Evolutionary conservation across 2,113 vertebrate genomes (phyloP).

Genomic region (Alouatta palliata): DNA sequence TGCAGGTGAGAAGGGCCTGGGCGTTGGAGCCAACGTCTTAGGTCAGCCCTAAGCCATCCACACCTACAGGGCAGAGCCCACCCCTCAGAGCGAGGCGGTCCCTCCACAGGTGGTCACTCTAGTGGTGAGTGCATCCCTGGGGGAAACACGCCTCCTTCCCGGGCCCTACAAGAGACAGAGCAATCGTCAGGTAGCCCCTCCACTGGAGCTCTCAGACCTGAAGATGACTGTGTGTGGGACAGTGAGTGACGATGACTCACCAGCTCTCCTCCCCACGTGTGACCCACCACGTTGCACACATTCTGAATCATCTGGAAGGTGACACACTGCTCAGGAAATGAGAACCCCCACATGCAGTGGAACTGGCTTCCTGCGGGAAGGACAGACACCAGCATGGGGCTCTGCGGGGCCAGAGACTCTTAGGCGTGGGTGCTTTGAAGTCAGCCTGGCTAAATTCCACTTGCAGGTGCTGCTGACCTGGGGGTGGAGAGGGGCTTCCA

Average conservation of each 20-base stretch:
- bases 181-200: too few species aligned
- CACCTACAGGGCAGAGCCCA: too few species aligned
- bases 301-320: neutral
- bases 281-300: rapidly evolving
- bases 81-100: neutral
- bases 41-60: neutral
- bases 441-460: neutral
- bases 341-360: rapidly evolving
- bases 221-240: neutral
- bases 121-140: neutral
- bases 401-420: neutral
- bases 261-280: rapidly evolving
- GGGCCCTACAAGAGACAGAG: neutral
- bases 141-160: neutral
- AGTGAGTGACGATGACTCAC: neutral
- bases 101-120: neutral
- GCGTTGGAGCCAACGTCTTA: neutral
- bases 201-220: neutral
- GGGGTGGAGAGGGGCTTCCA: neutral
- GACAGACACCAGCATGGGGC: neutral
- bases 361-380: rapidly evolving
- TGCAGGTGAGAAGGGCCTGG: neutral
- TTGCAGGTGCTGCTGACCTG: neutral
- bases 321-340: neutral
- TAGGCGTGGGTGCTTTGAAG: neutral